Conservation (phyloP, 2,113 vertebrate genomes). For the Upupa epops region DNA sequence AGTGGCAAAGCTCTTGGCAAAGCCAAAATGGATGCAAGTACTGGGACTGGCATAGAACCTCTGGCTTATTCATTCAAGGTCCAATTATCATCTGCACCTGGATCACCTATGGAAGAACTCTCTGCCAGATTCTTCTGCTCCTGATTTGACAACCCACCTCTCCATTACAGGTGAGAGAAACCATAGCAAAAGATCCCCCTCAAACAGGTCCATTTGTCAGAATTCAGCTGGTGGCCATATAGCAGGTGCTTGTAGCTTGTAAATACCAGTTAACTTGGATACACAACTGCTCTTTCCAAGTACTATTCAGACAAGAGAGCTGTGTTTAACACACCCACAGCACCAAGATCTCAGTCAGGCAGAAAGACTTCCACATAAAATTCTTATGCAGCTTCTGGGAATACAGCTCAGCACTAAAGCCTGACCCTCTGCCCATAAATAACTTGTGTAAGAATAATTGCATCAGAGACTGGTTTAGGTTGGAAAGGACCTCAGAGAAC, state of each 20-base stretch:
- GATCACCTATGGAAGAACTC: not conserved
- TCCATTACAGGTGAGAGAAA: not conserved
- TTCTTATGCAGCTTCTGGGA: not conserved
- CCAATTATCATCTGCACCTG: not conserved
- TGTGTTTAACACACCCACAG: not conserved
- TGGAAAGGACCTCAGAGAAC: no score
- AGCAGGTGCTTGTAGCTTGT: not conserved
- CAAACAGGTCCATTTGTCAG: not conserved
- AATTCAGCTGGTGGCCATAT: not conserved
- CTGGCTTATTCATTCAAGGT: not conserved
- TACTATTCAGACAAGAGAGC: not conserved
- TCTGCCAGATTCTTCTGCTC: not conserved
- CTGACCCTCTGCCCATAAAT: not conserved
- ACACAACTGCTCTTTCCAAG: not conserved
- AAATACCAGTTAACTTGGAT: not conserved
- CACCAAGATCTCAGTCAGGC: not conserved
- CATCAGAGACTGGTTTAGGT: no score
- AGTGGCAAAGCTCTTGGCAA: not conserved
- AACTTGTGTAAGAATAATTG: no score
- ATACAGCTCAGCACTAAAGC: not conserved
- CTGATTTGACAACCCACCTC: no score
- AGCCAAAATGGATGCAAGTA: rapidly evolving
- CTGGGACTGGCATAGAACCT: not conserved
- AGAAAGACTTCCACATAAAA: not conserved
- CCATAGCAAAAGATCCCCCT: not conserved